Conservation (phyloP, 2,888 invertebrate species). For the Polymixis flavicincta region DNA sequence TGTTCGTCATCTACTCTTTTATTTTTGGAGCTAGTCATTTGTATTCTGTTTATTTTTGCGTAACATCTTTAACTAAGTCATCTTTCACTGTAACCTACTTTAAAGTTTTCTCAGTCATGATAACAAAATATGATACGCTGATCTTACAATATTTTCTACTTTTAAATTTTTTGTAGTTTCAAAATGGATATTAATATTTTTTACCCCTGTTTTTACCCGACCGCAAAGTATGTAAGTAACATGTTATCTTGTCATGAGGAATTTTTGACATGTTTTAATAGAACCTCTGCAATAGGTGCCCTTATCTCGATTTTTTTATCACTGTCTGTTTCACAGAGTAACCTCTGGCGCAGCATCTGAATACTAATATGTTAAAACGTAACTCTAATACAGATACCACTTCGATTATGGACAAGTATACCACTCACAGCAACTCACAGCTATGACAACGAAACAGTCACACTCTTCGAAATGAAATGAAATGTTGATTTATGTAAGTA, state of each 20-base stretch:
- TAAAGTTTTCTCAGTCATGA: neutral
- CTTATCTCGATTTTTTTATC: neutral
- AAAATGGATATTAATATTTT: neutral
- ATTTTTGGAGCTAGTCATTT: slow-evolving; percentile 18
- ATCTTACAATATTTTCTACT: neutral
- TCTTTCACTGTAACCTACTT: neutral
- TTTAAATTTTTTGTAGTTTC: neutral
- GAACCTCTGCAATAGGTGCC: neutral
- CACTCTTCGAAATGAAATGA: too few relatives aligned
- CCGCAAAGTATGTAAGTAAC: neutral
- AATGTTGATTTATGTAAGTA: too few relatives aligned
- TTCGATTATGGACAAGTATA: neutral
- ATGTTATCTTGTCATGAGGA: neutral
- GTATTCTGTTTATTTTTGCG: neutral
- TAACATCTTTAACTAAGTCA: neutral
- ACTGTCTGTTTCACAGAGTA: neutral
- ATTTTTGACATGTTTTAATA: neutral
- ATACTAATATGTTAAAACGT: neutral
- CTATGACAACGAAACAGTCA: neutral
- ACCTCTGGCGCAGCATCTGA: neutral
- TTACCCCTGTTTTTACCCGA: neutral
- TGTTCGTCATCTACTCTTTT: neutral
- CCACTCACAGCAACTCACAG: neutral
- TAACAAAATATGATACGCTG: slow-evolving; percentile 1
- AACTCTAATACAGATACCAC: neutral